phyloP scores from a whole-genome alignment of 2,888 invertebrate genomes.

The Ennomos fuscantarius region DNA sequence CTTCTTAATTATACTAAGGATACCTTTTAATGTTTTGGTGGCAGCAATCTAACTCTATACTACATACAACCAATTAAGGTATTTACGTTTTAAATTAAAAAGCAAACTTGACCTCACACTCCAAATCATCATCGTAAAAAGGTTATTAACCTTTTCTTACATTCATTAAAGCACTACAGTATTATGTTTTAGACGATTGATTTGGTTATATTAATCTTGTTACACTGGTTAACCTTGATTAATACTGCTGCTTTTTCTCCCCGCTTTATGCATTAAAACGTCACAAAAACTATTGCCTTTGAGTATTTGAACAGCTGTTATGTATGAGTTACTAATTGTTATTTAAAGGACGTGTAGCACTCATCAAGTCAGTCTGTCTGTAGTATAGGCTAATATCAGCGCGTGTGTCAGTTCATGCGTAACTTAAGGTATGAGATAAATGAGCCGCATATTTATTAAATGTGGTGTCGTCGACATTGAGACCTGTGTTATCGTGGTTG shows the following conservation, averaged over 20 bases:
- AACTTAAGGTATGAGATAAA: conserved; percentile 74
- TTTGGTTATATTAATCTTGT: conserved; percentile 20
- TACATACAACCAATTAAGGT: conserved; percentile 17
- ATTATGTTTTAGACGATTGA: conserved; percentile 23
- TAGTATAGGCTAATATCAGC: conserved; percentile 35
- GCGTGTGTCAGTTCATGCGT: conserved; percentile 59
- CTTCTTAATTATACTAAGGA: conserved; percentile 23
- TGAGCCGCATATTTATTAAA: conserved; percentile 69
- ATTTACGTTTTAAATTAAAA: conserved; percentile 13
- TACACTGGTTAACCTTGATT: conserved; percentile 25
- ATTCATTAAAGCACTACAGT: conserved; percentile 19
- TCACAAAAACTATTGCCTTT: conserved; percentile 8
- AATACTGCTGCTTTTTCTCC: conserved; percentile 19
- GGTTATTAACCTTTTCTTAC: conserved; percentile 48
- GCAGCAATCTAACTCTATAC: conserved; percentile 11
- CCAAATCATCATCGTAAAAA: conserved; percentile 39
- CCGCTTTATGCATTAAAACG: conserved; percentile 3
- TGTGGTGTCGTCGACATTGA: conserved; percentile 67
- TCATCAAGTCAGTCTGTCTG: conserved; percentile 36
- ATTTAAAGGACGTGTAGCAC: conserved; percentile 39
- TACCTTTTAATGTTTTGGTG: conserved; percentile 18
- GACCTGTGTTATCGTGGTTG: conserved; percentile 76
- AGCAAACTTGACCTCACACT: conserved; percentile 29
- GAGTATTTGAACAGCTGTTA: conserved; percentile 35
- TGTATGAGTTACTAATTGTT: conserved; percentile 40